These are phyloP conservation scores for Trachythela sp. DNA, from an alignment of 64 coral and sea anemone genomes.

Conservation along the genomic window DNA sequence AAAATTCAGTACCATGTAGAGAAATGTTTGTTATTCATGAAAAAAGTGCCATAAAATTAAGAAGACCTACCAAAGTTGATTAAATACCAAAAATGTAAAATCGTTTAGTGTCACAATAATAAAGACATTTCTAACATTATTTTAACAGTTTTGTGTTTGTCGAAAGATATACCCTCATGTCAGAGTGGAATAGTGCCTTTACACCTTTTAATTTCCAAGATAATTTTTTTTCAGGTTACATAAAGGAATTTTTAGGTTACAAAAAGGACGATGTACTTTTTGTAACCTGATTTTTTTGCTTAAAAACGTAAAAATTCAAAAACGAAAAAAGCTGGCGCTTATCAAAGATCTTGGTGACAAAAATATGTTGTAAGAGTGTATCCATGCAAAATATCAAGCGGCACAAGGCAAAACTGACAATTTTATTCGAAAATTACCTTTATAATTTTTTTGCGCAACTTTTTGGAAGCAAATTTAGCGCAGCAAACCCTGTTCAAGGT, in stretches of 20 bases:
- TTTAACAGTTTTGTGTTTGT: neutral
- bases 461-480: neutral
- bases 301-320: neutral
- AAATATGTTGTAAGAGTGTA: neutral
- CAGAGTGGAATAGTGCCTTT: neutral
- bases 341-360: neutral
- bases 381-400: neutral
- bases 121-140: neutral
- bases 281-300: neutral
- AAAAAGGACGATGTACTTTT: neutral
- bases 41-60: neutral
- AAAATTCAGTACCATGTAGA: neutral
- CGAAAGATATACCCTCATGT: neutral
- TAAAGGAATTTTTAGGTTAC: neutral
- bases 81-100: neutral
- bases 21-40: neutral
- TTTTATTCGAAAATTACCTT: neutral
- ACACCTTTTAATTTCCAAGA: neutral
- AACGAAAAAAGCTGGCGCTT: neutral
- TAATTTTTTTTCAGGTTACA: constrained; percentile 2
- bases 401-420: neutral
- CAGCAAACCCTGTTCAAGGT: neutral
- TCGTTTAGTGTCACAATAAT: neutral
- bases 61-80: neutral
- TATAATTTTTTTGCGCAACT: neutral